A percentile compares a stretch with the other conserved stretches of the same genome.
Evolutionary conservation across 1,140 invertebrate genomes (phyloP).

Genomic region (Temnothorax nylanderi): DNA sequence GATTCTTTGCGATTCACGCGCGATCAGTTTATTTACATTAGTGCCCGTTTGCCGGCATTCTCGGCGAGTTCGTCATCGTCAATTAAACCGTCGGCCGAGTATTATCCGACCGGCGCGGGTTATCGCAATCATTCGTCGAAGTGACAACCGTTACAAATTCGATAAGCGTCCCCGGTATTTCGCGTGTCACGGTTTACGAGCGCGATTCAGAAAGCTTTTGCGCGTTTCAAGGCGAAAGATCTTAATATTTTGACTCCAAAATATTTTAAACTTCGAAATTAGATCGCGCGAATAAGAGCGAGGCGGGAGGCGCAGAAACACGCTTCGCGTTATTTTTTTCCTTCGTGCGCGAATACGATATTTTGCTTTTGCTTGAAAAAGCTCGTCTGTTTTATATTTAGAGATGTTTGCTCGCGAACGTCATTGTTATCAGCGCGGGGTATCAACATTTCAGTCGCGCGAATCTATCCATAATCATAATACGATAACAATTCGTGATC

Average conservation of each 20-base stretch:
- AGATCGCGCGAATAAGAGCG: neutral
- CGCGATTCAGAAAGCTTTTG: neutral
- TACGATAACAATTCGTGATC: conserved; percentile 4
- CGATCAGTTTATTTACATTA: conserved; percentile 23
- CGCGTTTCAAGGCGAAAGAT: neutral
- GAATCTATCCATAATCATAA: conserved; percentile 12
- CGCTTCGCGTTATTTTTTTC: neutral
- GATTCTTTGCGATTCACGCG: neutral
- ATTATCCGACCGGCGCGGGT: conserved; percentile 7
- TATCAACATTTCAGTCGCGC: conserved; percentile 8
- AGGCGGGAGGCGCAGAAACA: neutral
- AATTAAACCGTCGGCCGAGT: neutral
- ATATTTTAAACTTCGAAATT: neutral
- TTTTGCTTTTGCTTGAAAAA: neutral
- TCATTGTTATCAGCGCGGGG: neutral
- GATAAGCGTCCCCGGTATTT: conserved; percentile 16
- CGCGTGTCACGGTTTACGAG: neutral
- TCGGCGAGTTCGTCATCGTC: conserved; percentile 41
- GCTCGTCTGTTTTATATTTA: conserved; percentile 8
- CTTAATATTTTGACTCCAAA: neutral
- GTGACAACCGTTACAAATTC: conserved; percentile 19
- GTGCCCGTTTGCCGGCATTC: conserved; percentile 2
- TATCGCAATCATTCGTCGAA: conserved; percentile 18
- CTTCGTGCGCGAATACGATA: neutral
- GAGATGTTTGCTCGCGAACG: neutral